Base-by-base conservation (phyloP, 2,113 vertebrate species). In the Odontesthes bonariensis region DNA sequence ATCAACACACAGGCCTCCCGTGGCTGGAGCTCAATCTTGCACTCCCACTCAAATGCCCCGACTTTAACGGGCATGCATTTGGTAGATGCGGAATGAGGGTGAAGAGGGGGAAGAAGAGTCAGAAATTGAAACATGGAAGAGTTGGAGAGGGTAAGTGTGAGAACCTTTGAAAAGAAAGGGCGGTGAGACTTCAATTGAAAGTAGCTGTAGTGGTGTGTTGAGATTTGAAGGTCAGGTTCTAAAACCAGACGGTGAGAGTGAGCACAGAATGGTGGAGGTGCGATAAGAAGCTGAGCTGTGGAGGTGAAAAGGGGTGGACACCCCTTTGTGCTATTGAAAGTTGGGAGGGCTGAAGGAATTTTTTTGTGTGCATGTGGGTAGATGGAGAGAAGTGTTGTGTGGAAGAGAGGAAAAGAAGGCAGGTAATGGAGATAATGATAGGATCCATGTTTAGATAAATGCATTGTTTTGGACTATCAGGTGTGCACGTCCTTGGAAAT, bases 271-370 rank as follows among this genome's bases (percentile, higher is more conserved):
- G 75, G 44, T 46, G 0, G 55, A 68, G 44, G 56, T 58, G 74
- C 10, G 81, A 91, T 91, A 87, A 90, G 76, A 79, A 62, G 32
- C 66, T 38, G 67, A 59, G 76, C 58, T 53, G 67, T 52, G 46
- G 59, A 66, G 62, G 79, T 75, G 61, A 84, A 56, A 62, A 73
- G 33, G 47, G 63, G n/a, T 47, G 51, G 38, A 44, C 16, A n/a
- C 7, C 31, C 8, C 5, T 66, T 84, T 75, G 83, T 77, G 51
- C 64, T 51, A 32, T 2, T 69, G 67, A 62, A 69, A 81, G 23
- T 6, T 44, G 38, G 49, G 33, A 65, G 16, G 53, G 23, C 12
- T 61, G 58, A 13, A 23, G 14, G 17, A 22, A 10, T 27, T 27
- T 27, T 27, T 10, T 17, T 20, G 12, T 67, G 32, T 70, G 55